phyloP scores from a whole-genome alignment of 2,113 vertebrate species.

The Abramis brama region DNA sequence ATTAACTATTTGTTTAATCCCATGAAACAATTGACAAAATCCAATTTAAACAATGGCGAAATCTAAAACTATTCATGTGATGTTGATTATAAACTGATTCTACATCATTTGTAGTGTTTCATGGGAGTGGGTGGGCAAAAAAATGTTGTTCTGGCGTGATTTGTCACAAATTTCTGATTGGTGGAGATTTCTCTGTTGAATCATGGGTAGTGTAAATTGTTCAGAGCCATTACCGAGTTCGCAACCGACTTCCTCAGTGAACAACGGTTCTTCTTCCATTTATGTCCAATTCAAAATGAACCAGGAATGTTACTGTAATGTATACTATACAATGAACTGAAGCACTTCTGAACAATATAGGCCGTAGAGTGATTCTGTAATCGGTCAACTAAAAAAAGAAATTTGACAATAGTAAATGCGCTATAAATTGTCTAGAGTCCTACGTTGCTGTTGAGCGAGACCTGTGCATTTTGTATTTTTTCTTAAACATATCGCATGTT shows the following conservation, averaged over 20 bases:
- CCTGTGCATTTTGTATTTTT: not conserved
- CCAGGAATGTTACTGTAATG: not conserved
- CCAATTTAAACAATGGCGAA: too few relatives aligned
- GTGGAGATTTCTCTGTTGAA: too few relatives aligned
- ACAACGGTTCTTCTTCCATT: not conserved
- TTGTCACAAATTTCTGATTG: too few relatives aligned
- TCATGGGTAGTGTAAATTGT: not conserved
- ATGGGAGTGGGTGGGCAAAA: too few relatives aligned
- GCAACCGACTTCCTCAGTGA: not conserved
- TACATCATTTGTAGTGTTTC: too few relatives aligned
- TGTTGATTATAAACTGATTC: too few relatives aligned
- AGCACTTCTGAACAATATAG: not conserved
- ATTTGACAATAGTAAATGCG: not conserved
- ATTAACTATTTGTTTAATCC: too few relatives aligned
- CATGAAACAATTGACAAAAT: too few relatives aligned
- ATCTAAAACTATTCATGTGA: too few relatives aligned
- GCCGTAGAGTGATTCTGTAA: not conserved
- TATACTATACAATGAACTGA: not conserved
- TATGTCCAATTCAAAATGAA: not conserved
- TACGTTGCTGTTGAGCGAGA: not conserved
- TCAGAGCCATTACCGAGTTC: not conserved
- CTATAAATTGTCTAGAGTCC: not conserved
- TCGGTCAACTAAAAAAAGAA: not conserved
- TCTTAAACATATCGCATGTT: not conserved
- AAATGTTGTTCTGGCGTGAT: too few relatives aligned